phyloP scores from a whole-genome alignment of 2,797 vertebrate species.

The Botia kubotai region DNA sequence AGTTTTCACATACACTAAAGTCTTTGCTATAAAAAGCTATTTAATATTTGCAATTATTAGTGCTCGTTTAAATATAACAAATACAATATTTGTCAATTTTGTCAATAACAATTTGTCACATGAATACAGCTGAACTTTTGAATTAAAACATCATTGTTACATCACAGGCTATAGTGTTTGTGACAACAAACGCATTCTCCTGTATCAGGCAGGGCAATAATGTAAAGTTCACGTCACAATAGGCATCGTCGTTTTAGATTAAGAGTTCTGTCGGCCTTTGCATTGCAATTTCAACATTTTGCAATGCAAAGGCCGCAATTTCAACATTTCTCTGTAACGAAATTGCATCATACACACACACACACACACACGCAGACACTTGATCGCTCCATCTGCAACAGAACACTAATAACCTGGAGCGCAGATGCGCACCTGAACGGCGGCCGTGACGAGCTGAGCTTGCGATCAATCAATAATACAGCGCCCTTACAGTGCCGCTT shows the following conservation, averaged over 20 bases:
- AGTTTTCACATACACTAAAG: not conserved
- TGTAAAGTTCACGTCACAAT: not conserved
- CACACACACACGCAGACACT: conserved; percentile 21
- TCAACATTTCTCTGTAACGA: conserved; percentile 20
- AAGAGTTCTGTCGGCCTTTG: not conserved
- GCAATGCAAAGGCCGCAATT: too few species aligned
- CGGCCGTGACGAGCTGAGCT: conserved; percentile 44
- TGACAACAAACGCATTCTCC: too few species aligned
- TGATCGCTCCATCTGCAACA: conserved; percentile 43
- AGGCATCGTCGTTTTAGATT: not conserved
- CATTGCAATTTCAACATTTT: conserved; percentile 19
- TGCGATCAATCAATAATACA: conserved; percentile 70
- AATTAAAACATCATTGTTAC: too few species aligned
- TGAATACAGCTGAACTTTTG: too few species aligned
- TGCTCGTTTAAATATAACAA: too few species aligned
- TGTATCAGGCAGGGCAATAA: not conserved
- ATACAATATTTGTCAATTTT: too few species aligned
- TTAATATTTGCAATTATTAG: not conserved
- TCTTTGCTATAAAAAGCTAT: not conserved
- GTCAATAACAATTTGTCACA: too few species aligned
- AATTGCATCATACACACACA: conserved; percentile 17
- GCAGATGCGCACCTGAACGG: conserved; percentile 44
- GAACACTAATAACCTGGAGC: conserved; percentile 38
- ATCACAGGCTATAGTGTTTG: too few species aligned
- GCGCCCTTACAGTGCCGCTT: conserved; percentile 57